phyloP scores from a whole-genome alignment of 2,888 invertebrate genomes.

The Drosophila paranaensis region DNA sequence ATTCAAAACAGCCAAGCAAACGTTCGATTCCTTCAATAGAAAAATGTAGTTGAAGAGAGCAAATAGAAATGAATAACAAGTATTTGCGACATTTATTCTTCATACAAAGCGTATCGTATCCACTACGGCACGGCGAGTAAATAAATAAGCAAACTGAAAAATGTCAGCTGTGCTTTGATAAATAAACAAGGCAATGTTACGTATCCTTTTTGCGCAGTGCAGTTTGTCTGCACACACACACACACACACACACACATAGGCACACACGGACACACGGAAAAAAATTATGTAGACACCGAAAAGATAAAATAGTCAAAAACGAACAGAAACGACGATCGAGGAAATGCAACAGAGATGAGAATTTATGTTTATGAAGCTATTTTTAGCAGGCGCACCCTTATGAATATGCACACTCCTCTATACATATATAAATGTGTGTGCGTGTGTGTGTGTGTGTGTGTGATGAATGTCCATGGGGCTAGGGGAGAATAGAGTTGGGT shows the following conservation, averaged over 20 bases:
- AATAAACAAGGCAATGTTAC: conserved; percentile 19
- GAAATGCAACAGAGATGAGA: conserved; percentile 77
- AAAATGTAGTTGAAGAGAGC: background rate
- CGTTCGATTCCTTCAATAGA: background rate
- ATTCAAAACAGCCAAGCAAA: background rate
- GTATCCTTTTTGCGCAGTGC: conserved; percentile 44
- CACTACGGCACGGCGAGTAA: background rate
- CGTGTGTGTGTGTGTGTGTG: background rate
- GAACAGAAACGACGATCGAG: conserved; percentile 63
- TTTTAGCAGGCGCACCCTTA: conserved; percentile 48
- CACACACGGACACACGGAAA: conserved; percentile 18
- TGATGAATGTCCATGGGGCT: conserved; percentile 45
- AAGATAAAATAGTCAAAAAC: conserved; percentile 58
- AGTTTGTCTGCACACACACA: conserved; percentile 11
- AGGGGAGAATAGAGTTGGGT: conserved; percentile 10
- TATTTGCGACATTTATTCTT: background rate
- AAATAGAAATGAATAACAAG: background rate
- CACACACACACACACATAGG: conserved; percentile 3
- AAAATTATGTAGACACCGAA: conserved; percentile 60
- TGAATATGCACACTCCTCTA: conserved; percentile 50
- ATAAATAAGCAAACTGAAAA: conserved; percentile 11
- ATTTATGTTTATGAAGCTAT: conserved; percentile 75
- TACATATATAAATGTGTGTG: background rate
- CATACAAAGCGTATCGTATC: background rate
- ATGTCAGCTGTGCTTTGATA: conserved; percentile 13